Percentiles rank a stretch among this genome's conserved stretches.
phyloP scores from a whole-genome alignment of 2,113 vertebrate genomes.

The Pterocles orientalis region DNA sequence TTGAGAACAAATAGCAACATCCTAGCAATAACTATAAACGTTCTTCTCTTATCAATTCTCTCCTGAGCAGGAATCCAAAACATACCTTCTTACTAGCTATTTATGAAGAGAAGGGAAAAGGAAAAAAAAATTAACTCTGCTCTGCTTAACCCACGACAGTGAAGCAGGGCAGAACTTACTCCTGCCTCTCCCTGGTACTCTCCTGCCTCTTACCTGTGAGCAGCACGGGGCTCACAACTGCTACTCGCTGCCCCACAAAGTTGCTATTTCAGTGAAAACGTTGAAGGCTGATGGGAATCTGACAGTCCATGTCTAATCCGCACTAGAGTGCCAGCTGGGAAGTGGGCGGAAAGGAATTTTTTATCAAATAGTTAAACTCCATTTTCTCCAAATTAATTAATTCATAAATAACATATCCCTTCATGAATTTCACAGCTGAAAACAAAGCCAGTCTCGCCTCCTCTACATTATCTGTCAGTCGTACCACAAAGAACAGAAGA shows the following conservation, averaged over 20 bases:
- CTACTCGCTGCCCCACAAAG: not conserved
- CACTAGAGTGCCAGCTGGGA: constrained; percentile 15
- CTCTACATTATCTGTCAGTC: constrained; percentile 1
- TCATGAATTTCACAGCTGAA: constrained; percentile 2
- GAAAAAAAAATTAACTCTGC: too few species aligned
- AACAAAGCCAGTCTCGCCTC: constrained; percentile 11
- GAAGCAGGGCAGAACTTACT: not conserved
- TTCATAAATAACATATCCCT: constrained; percentile 32
- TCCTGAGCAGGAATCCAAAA: too few species aligned
- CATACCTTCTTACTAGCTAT: too few species aligned
- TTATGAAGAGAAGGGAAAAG: too few species aligned
- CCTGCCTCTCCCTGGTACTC: not conserved
- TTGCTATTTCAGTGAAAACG: not conserved
- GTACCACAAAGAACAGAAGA: not conserved
- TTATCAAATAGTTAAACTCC: constrained; percentile 16
- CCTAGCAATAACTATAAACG: too few species aligned
- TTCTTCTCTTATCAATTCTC: too few species aligned
- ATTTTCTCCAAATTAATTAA: constrained; percentile 32
- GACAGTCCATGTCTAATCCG: not conserved
- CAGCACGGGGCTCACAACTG: not conserved
- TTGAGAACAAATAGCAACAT: too few species aligned
- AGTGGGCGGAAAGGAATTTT: constrained; percentile 53
- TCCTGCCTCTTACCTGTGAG: not conserved
- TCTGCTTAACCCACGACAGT: too few species aligned
- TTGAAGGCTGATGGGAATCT: constrained; percentile 8